Conservation (phyloP, 2,113 vertebrate genomes). For the Grantiella picta region DNA sequence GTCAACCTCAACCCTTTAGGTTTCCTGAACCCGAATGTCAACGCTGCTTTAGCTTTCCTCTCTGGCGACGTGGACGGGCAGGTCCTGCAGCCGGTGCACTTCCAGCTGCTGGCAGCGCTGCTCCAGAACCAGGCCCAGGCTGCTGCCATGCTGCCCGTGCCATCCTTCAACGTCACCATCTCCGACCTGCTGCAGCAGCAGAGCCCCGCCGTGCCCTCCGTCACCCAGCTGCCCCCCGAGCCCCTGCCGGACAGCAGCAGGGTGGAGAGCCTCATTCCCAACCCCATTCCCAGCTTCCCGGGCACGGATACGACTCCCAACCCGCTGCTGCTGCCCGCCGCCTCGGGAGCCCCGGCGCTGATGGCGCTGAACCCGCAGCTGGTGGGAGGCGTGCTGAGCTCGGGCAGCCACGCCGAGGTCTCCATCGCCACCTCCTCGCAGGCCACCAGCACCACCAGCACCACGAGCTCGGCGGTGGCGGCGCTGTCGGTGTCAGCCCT, state of each 20-base stretch:
- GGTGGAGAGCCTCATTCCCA: conserved; percentile 74
- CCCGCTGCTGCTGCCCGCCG: conserved; percentile 76
- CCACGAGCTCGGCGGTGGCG: conserved; percentile 86
- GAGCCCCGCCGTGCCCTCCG: conserved; percentile 69
- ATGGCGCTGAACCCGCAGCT: conserved; percentile 83
- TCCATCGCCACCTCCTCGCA: conserved; percentile 89
- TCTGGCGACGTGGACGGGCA: conserved; percentile 79
- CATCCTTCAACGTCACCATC: conserved; percentile 80
- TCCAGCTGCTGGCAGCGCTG: conserved; percentile 79
- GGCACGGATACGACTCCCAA: conserved; percentile 72
- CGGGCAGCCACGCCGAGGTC: conserved; percentile 84
- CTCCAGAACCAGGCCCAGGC: conserved; percentile 82
- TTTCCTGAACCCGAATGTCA: conserved; percentile 81
- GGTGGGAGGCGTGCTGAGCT: conserved; percentile 81
- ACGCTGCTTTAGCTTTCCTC: conserved; percentile 79
- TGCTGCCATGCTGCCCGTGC: conserved; percentile 76
- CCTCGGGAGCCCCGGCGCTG: conserved; percentile 77
- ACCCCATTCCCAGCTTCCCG: conserved; percentile 66
- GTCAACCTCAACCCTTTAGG: conserved; percentile 81
- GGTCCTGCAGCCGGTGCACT: conserved; percentile 78
- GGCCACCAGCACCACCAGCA: conserved; percentile 86
- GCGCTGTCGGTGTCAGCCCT: conserved; percentile 84
- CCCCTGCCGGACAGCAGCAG: conserved; percentile 70
- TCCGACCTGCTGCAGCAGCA: conserved; percentile 77
- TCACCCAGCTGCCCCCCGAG: conserved; percentile 73